Conservation (phyloP, 2,113 vertebrate genomes). For the Brevimyrus niger region DNA sequence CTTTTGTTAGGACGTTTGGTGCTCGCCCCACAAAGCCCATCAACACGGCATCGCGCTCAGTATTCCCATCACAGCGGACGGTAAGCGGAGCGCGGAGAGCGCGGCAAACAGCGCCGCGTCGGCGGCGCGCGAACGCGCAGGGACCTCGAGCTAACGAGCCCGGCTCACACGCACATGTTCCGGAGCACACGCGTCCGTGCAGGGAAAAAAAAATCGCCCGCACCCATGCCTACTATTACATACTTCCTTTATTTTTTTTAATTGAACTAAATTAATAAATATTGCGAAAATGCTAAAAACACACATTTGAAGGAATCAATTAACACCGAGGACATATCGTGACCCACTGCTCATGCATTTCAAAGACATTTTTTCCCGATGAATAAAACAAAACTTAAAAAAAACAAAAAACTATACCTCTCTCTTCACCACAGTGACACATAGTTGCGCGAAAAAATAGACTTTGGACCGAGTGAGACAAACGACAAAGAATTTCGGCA, state of each 20-base stretch:
- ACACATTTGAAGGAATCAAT: background rate
- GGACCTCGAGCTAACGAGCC: conserved; percentile 30
- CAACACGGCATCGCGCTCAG: conserved; percentile 66
- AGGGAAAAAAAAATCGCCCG: background rate
- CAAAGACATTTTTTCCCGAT: background rate
- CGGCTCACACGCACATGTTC: background rate
- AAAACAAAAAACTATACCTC: background rate
- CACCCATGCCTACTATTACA: background rate
- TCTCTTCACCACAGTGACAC: background rate
- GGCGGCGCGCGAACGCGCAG: conserved; percentile 51
- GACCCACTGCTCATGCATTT: background rate
- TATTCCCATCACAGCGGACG: conserved; percentile 67
- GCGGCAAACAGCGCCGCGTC: conserved; percentile 55
- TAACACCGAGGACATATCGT: background rate
- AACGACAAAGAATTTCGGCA: background rate
- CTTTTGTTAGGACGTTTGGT: conserved; percentile 41
- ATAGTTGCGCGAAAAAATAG: background rate
- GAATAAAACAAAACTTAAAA: background rate
- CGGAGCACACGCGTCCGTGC: background rate
- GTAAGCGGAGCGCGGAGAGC: conserved; percentile 42
- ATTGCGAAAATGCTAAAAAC: background rate
- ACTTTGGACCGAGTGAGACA: conserved; percentile 4
- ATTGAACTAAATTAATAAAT: background rate
- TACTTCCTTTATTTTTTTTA: background rate
- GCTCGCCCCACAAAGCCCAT: conserved; percentile 55